Evolutionary conservation across 1,140 invertebrate species (phyloP), one percentile per base, ranked within the genome.

Genomic region (Eueides isabella): DNA sequence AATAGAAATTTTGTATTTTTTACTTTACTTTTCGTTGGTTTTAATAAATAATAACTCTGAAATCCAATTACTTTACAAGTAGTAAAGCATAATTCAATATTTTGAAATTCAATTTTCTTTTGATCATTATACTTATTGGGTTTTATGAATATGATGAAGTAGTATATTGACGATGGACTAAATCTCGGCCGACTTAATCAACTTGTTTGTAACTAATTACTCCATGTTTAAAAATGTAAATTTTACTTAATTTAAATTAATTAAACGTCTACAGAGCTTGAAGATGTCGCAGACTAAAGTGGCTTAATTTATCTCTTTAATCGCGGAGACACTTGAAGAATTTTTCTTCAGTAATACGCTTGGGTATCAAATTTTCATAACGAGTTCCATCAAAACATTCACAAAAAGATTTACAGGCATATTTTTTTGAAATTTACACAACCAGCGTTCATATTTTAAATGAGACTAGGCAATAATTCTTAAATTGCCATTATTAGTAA

Each of bases 291-390:
- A 12, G 26, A 55, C 14, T 38, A 61, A 62, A 72, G 66, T 67
- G 61, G 44, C 28, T 30, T 38, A 72, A 72, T 72, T 72, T 72
- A 72, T 72, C 64, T 72, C 26, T 31, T 67, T 67, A 38, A 62
- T 28, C 30, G 48, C 2, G 14, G 35, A 41, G 14, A 38, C 33
- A 31, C 23, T 67, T n/a, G 1, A 30, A 28, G 19, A 35, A 35
- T 61, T 67, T 67, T 61, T 72, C 44, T 38, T 55, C n/a, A 55
- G 14, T 72, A 48, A 48, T 63, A 28, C 28, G 48, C 48, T 48
- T 55, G 23, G 48, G 19, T 55, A 26, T 55, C 48, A 12, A 55
- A 55, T 55, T 55, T 55, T 55, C 23, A 26, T 26, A 55, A 55
- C 23, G 11, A 55, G 48, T 12, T 19, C 23, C 48, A 26, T 55